phyloP scores from a whole-genome alignment of 1,140 invertebrate species.

The Drosophila grimshawi region DNA sequence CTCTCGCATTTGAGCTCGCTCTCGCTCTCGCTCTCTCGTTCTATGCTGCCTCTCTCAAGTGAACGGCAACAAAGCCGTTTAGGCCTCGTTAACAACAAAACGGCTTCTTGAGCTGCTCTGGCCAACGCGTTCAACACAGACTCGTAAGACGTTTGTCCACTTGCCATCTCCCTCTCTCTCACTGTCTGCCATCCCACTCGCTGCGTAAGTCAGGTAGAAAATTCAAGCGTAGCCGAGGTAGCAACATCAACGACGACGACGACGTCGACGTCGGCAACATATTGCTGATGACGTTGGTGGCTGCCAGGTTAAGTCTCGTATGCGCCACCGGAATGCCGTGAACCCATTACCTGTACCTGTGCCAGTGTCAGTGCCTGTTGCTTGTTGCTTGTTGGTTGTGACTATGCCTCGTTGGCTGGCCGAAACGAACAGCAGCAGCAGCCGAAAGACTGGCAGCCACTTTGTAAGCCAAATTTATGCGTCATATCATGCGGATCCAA shows the following conservation, averaged over 20 bases:
- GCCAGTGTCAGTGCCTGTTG: slow-evolving; percentile 38
- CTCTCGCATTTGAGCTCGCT: background rate
- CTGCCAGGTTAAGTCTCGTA: slow-evolving; percentile 65
- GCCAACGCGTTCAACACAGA: slow-evolving; percentile 28
- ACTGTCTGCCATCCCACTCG: slow-evolving; percentile 53
- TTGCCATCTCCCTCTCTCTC: slow-evolving; percentile 39
- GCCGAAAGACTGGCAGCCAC: slow-evolving; percentile 36
- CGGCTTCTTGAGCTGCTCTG: slow-evolving; percentile 75
- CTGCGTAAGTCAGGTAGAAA: slow-evolving; percentile 84
- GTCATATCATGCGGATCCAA: slow-evolving; percentile 60
- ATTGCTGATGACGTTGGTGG: slow-evolving; percentile 71
- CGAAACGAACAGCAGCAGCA: slow-evolving; percentile 5
- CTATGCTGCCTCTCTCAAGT: slow-evolving; percentile 2
- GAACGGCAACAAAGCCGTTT: slow-evolving; percentile 64
- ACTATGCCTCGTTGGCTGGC: slow-evolving; percentile 39
- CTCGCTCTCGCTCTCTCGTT: slow-evolving; percentile 15
- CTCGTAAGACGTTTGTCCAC: slow-evolving; percentile 41
- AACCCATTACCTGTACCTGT: slow-evolving; percentile 73
- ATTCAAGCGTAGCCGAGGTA: slow-evolving; percentile 79
- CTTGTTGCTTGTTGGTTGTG: slow-evolving; percentile 48
- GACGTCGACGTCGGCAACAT: slow-evolving; percentile 59
- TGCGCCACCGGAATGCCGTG: slow-evolving; percentile 81
- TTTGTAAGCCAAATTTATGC: slow-evolving; percentile 80
- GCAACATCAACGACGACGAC: slow-evolving; percentile 69
- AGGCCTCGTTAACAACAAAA: slow-evolving; percentile 79